phyloP scores from a whole-genome alignment of 2,113 vertebrate genomes.

The Pampusana beccarii region DNA sequence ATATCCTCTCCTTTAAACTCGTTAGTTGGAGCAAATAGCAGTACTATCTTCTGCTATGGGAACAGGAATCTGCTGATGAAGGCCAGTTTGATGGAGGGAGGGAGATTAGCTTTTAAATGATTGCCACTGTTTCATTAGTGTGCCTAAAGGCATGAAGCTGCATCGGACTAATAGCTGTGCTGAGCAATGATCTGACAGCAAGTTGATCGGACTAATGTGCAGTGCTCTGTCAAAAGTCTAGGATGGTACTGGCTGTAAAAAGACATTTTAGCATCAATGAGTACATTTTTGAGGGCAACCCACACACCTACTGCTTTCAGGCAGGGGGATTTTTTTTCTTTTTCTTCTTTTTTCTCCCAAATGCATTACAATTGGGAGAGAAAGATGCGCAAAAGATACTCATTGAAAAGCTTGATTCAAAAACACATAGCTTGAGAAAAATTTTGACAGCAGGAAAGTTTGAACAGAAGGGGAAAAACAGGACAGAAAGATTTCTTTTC shows the following conservation, averaged over 20 bases:
- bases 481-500: background rate
- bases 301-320: background rate
- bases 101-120: background rate
- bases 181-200: background rate
- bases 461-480: background rate
- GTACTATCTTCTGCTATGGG: background rate
- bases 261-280: background rate
- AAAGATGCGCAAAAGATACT: background rate
- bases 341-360: background rate
- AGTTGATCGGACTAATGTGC: background rate
- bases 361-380: background rate
- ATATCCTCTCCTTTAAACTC: background rate
- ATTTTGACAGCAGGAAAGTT: background rate
- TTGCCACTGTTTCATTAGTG: background rate
- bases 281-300: background rate
- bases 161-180: background rate
- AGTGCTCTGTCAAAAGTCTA: background rate
- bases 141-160: background rate
- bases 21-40: background rate
- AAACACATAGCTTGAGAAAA: background rate
- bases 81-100: background rate
- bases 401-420: background rate
- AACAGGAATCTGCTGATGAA: background rate
- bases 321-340: fast-evolving
- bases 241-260: background rate